Conservation (phyloP, 1,140 invertebrate species). For the Pissodes strobi region DNA sequence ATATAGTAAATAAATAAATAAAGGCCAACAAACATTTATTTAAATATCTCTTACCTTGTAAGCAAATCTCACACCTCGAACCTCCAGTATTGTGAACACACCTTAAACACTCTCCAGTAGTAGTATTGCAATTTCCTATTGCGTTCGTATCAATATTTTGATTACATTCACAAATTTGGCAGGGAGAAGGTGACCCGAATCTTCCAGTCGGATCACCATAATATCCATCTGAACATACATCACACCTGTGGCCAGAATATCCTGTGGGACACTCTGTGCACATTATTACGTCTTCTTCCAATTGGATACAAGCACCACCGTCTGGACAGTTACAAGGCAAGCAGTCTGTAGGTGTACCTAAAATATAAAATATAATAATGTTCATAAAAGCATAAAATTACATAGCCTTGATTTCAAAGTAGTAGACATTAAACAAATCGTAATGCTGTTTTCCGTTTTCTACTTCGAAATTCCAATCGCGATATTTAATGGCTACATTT, state of each 20-base stretch:
- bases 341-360: constrained; percentile 84
- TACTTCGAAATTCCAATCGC: too few relatives aligned
- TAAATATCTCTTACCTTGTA: constrained; percentile 79
- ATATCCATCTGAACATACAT: constrained; percentile 93
- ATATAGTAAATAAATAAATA: too few relatives aligned
- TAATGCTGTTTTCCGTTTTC: too few relatives aligned
- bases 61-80: constrained; percentile 84
- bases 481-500: too few relatives aligned
- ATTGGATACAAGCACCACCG: constrained; percentile 87
- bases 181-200: constrained; percentile 68
- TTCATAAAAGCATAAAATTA: too few relatives aligned
- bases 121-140: constrained; percentile 90
- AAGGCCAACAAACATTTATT: too few relatives aligned
- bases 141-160: constrained; percentile 94
- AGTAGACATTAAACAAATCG: too few relatives aligned
- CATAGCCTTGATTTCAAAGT: too few relatives aligned
- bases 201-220: constrained; percentile 84
- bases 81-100: constrained; percentile 97
- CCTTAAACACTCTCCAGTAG: constrained; percentile 93
- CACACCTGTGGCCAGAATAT: constrained; percentile 88
- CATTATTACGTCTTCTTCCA: constrained; percentile 82
- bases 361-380: too few relatives aligned
- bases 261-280: constrained; percentile 94
- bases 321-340: constrained; percentile 93
- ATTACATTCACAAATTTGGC: constrained; percentile 90